Evolutionary conservation across 1,140 invertebrate species (phyloP).

Genomic region (Micrasema longulum): DNA sequence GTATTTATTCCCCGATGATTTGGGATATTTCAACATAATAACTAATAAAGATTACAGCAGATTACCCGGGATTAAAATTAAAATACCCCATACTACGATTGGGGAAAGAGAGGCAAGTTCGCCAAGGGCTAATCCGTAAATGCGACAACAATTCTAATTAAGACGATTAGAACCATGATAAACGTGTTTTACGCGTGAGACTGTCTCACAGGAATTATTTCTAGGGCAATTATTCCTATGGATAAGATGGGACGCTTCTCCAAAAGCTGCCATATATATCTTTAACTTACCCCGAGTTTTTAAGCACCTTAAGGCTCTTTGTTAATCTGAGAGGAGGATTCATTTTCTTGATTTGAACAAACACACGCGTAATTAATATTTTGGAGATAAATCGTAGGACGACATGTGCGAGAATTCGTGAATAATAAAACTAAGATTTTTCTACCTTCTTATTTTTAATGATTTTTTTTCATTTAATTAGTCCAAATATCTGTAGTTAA

Average conservation of each 20-base stretch:
- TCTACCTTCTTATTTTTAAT: too few species aligned
- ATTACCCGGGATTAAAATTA: constrained; percentile 23
- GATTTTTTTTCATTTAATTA: too few species aligned
- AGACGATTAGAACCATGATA: constrained; percentile 54
- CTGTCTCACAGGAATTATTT: constrained; percentile 35
- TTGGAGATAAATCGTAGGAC: too few species aligned
- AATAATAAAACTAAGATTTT: too few species aligned
- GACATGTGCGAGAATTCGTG: too few species aligned
- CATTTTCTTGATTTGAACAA: constrained; percentile 5
- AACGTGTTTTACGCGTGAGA: constrained; percentile 54
- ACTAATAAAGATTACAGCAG: constrained; percentile 30
- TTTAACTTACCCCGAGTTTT: constrained; percentile 27
- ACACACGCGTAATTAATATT: constrained; percentile 10
- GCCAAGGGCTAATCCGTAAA: constrained; percentile 46
- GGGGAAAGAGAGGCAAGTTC: constrained; percentile 3
- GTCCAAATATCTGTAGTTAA: too few species aligned
- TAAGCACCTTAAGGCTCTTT: constrained; percentile 29
- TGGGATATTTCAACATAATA: constrained; percentile 1
- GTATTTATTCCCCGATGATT: too few species aligned
- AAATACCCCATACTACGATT: not conserved
- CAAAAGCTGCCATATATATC: constrained; percentile 11
- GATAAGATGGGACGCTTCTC: constrained; percentile 28
- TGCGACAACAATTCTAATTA: constrained; percentile 56
- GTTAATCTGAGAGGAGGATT: constrained; percentile 23
- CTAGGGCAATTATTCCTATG: constrained; percentile 34